Evolutionary conservation across 2,888 invertebrate species (phyloP).

Genomic region (Drosophila dives): DNA sequence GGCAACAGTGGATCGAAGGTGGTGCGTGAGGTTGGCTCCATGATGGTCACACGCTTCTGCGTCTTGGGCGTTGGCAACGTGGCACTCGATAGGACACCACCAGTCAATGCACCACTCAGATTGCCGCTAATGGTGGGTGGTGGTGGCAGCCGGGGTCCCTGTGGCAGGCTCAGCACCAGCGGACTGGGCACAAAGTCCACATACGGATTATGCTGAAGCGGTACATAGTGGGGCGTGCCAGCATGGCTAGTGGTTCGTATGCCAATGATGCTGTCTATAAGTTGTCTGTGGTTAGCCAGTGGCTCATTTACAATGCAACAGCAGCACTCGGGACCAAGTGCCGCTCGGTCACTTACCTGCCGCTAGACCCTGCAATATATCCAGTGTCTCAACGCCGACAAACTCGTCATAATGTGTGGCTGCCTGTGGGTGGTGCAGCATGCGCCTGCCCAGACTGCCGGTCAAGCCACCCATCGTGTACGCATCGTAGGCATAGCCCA

Average conservation of each 20-base stretch:
- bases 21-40: slow-evolving; percentile 82
- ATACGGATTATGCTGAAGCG: slow-evolving; percentile 80
- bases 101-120: slow-evolving; percentile 50
- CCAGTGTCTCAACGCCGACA: slow-evolving; percentile 84
- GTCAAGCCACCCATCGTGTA: slow-evolving; percentile 74
- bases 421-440: slow-evolving; percentile 67
- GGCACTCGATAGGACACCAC: slow-evolving; percentile 30
- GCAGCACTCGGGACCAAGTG: not conserved
- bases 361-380: slow-evolving; percentile 84
- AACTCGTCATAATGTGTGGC: slow-evolving; percentile 76
- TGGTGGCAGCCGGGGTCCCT: slow-evolving; percentile 39
- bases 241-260: slow-evolving; percentile 78
- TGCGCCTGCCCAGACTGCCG: slow-evolving; percentile 73
- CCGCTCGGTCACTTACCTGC: slow-evolving; percentile 75
- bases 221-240: slow-evolving; percentile 64
- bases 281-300: slow-evolving; percentile 16
- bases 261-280: slow-evolving; percentile 84
- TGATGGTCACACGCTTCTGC: slow-evolving; percentile 84
- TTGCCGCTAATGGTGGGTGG: slow-evolving; percentile 72
- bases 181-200: slow-evolving; percentile 74
- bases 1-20: slow-evolving; percentile 83
- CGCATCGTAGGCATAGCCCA: slow-evolving; percentile 77
- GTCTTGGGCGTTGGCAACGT: slow-evolving; percentile 81
- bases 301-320: slow-evolving; percentile 3
- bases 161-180: slow-evolving; percentile 59